Evolutionary conservation across 2,888 invertebrate genomes (phyloP), one percentile per base, ranked within the genome.

Genomic region (Romanomermis culicivorax): DNA sequence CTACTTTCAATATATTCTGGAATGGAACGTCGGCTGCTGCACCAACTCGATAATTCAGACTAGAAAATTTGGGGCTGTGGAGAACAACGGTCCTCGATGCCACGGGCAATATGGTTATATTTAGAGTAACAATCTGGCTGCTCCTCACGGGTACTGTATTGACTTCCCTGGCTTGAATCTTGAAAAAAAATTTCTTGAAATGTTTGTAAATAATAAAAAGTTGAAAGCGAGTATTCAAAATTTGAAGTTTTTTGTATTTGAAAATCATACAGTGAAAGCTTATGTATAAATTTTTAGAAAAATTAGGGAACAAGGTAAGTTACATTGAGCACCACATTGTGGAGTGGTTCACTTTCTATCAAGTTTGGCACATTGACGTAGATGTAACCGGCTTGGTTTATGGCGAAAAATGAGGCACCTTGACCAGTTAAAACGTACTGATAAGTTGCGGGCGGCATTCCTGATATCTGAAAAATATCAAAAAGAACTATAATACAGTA

Each of bases 371-470:
- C 63, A 56, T 68, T 68, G 36, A 68, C 51, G 57, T 65, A 68
- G 26, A 68, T 60, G 53, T 60, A 65, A 25, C 68, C 68, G 14
- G 63, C 58, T 49, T 66, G 68, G 54, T 68, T 65, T 7, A 68
- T 65, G 1, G 66, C 68, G 52, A 68, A 68, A 4, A 67, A 63
- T 17, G 64, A 63, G 1, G 68, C 66, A 1, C 68, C 68, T 42
- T 60, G 58, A 17, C 68, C 68, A 26, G 64, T 65, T 4, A 68
- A 57, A 24, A 68, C 61, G 59, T 68, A 68, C 57, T 68, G 68
- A 54, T 68, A 68, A 3, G 66, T 65, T 23, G 67, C 68, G 29
- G 67, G 64, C 3, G 65, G 62, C 65, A 65, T 68, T 29, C 67
- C 67, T n/a, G 68, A 64, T 57, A 65, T 60, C 66, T 66, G 56